Conservation (phyloP, 2,113 vertebrate species). For the Mugil cephalus region DNA sequence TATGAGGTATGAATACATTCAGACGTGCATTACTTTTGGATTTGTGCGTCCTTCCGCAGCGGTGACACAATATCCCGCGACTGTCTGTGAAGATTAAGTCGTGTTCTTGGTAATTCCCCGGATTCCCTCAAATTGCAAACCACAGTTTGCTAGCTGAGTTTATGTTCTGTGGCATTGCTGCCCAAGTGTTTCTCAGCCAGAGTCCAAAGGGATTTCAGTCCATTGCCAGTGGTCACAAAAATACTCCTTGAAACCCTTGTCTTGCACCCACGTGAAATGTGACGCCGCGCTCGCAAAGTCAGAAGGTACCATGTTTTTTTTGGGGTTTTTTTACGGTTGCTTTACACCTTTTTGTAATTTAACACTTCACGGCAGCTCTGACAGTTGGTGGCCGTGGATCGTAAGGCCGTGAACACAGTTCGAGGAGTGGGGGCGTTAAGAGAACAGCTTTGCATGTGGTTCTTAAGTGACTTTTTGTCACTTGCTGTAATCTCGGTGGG, state of each 20-base stretch:
- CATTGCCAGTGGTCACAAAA: conserved; percentile 56
- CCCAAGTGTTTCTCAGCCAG: conserved; percentile 47
- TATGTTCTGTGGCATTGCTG: conserved; percentile 48
- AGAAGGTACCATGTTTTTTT: conserved; percentile 31
- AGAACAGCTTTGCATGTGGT: conserved; percentile 43
- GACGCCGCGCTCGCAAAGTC: conserved; percentile 26
- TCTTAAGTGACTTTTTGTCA: conserved; percentile 57
- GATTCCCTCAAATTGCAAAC: conserved; percentile 65
- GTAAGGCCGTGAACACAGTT: conserved; percentile 44
- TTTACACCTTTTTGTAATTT: conserved; percentile 54
- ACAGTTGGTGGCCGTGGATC: conserved; percentile 67
- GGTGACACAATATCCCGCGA: conserved; percentile 52
- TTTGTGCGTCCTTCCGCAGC: conserved; percentile 42
- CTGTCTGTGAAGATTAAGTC: conserved; percentile 39
- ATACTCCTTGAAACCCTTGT: conserved; percentile 56
- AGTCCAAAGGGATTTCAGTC: conserved; percentile 36
- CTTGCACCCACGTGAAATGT: conserved; percentile 38
- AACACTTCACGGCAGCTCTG: conserved; percentile 37
- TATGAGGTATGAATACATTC: conserved; percentile 26
- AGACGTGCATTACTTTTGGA: conserved; percentile 22
- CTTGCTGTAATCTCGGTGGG: conserved; percentile 67
- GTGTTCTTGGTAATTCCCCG: conserved; percentile 53
- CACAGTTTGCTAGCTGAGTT: conserved; percentile 53
- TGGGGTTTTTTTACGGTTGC: conserved; percentile 54
- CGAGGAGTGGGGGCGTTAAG: conserved; percentile 54